Conservation (phyloP, 2,797 vertebrate genomes). For the Champsocephalus gunnari region DNA sequence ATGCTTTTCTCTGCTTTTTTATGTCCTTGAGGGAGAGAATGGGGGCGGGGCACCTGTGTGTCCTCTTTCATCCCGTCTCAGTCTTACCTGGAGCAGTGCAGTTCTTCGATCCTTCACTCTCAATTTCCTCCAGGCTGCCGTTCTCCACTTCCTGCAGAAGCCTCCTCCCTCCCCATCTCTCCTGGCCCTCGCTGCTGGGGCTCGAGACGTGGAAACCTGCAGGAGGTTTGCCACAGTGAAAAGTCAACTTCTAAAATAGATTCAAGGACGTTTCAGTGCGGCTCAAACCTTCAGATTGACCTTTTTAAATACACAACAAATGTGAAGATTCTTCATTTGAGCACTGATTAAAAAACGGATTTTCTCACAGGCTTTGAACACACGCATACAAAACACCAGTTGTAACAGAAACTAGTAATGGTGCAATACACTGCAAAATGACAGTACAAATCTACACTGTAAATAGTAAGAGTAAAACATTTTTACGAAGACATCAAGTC, state of each 20-base stretch:
- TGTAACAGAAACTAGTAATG: neutral
- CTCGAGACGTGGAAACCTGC: constrained; percentile 83
- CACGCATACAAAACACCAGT: neutral
- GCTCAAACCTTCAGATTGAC: neutral
- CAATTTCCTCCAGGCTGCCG: constrained; percentile 75
- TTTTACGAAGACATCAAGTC: too few species aligned
- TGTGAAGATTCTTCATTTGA: neutral
- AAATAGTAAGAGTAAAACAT: too few species aligned
- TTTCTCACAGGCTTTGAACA: neutral
- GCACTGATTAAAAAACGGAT: neutral
- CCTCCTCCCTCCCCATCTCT: constrained; percentile 85
- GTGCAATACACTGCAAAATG: neutral
- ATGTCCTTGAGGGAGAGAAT: constrained; percentile 5
- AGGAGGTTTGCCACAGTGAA: constrained; percentile 28
- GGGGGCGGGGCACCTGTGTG: constrained; percentile 13
- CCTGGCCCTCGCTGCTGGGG: constrained; percentile 66
- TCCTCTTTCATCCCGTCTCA: constrained; percentile 49
- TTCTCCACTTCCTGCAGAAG: constrained; percentile 86
- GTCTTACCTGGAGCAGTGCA: constrained; percentile 92
- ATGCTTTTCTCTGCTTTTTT: constrained; percentile 3
- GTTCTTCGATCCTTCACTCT: constrained; percentile 83
- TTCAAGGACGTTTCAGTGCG: neutral
- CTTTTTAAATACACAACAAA: neutral
- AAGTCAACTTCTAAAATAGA: constrained; percentile 21
- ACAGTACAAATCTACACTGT: too few species aligned